Conservation (phyloP, 2,113 vertebrate species). For the Oreochromis spilurus region DNA sequence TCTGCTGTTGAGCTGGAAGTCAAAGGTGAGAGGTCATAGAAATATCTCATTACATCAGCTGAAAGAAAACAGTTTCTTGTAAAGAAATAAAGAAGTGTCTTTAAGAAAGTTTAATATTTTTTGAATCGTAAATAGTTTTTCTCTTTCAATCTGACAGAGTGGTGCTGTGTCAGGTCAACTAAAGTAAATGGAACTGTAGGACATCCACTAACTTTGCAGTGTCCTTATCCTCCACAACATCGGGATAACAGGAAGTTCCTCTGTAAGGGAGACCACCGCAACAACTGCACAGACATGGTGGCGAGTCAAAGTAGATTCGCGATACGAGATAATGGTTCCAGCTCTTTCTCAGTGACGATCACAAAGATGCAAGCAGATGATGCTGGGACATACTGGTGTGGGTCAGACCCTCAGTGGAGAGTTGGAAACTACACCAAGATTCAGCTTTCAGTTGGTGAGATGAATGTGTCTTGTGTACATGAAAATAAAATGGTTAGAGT, state of each 20-base stretch:
- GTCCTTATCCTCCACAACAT: neutral
- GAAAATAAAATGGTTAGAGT: neutral
- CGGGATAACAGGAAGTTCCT: neutral
- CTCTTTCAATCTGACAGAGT: neutral
- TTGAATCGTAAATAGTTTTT: neutral
- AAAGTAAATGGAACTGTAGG: neutral
- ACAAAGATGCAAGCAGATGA: conserved; percentile 3
- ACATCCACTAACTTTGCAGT: rapidly evolving
- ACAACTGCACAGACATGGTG: neutral
- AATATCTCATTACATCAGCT: neutral
- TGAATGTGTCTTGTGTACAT: neutral
- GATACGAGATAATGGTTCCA: neutral
- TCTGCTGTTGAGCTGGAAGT: neutral
- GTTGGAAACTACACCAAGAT: conserved; percentile 4
- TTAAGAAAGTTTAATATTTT: neutral
- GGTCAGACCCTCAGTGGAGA: conserved; percentile 9
- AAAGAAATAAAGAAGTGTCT: neutral
- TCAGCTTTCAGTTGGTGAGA: conserved; percentile 8
- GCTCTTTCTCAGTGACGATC: conserved; percentile 3
- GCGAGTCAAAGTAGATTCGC: neutral
- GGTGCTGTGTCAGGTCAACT: neutral
- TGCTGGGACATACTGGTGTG: conserved; percentile 47
- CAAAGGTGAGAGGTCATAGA: neutral
- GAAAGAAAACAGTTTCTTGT: neutral
- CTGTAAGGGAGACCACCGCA: conserved; percentile 2